Conservation (phyloP, 92 coral and sea anemone species). For the Chrysogorgia sp. region DNA sequence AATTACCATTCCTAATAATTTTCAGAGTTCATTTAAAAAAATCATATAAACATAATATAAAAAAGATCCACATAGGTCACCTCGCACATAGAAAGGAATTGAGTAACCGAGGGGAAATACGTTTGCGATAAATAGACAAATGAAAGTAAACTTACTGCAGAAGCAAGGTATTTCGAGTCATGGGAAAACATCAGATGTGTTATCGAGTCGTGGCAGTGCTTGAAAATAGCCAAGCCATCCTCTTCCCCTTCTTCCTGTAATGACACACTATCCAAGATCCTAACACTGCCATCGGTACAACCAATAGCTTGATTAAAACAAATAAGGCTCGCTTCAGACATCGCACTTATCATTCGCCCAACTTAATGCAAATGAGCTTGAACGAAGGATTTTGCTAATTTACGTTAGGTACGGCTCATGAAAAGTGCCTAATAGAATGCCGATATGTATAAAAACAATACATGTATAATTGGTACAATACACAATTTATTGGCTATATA, state of each 20-base stretch:
- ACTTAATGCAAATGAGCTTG: too few species aligned
- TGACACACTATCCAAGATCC: constrained; percentile 82
- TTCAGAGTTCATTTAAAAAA: too few species aligned
- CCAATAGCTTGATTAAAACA: constrained; percentile 71
- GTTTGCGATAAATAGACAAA: background rate
- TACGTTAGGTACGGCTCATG: too few species aligned
- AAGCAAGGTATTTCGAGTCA: constrained; percentile 85
- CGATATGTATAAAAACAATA: background rate
- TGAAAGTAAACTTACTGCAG: constrained; percentile 95
- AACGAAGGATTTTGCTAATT: too few species aligned
- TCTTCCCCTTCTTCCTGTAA: constrained; percentile 89
- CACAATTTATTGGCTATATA: too few species aligned
- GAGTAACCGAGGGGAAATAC: too few species aligned
- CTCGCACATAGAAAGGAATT: too few species aligned
- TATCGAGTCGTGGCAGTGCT: constrained; percentile 89
- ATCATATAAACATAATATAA: too few species aligned
- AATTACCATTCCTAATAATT: too few species aligned
- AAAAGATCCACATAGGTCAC: too few species aligned
- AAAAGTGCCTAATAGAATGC: too few species aligned
- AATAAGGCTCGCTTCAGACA: background rate
- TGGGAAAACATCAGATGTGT: constrained; percentile 94
- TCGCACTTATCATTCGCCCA: background rate
- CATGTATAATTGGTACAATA: background rate
- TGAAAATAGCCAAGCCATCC: constrained; percentile 88
- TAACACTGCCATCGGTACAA: constrained; percentile 91